phyloP scores from a whole-genome alignment of 2,113 vertebrate species.

The Platysteira castanea region DNA sequence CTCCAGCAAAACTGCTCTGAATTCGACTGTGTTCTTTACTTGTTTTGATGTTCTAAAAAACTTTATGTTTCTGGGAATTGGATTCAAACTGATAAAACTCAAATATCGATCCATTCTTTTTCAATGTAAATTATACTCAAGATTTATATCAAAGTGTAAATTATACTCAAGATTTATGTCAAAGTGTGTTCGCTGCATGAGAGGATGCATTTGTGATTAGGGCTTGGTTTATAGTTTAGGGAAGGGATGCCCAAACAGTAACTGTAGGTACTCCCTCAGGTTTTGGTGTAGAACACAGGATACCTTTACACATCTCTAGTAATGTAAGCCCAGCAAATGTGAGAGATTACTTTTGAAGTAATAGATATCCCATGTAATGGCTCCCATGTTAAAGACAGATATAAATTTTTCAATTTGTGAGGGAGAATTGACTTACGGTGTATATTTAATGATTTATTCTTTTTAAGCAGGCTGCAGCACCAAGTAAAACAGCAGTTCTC shows the following conservation, averaged over 20 bases:
- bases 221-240: slow-evolving; percentile 45
- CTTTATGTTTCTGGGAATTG: slow-evolving; percentile 53
- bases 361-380: slow-evolving; percentile 54
- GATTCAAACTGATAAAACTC: slow-evolving; percentile 56
- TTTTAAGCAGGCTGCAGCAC: slow-evolving; percentile 44
- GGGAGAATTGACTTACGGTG: slow-evolving; percentile 45
- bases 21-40: slow-evolving; percentile 14
- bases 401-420: slow-evolving; percentile 64
- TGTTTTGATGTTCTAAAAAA: slow-evolving; percentile 59
- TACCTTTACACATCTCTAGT: slow-evolving; percentile 23
- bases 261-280: not conserved
- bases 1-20: slow-evolving; percentile 14
- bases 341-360: slow-evolving; percentile 57
- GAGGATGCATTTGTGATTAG: not conserved
- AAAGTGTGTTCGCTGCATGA: slow-evolving; percentile 26
- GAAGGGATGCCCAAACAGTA: slow-evolving; percentile 34
- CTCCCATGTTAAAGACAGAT: slow-evolving; percentile 44
- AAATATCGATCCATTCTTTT: slow-evolving; percentile 62
- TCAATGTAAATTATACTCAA: slow-evolving; percentile 55
- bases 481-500: not conserved
- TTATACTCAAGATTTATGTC: too few species aligned
- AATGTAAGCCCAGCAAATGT: slow-evolving; percentile 25
- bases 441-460: slow-evolving; percentile 50
- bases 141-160: slow-evolving; percentile 58
- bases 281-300: slow-evolving; percentile 17